Percentiles rank a stretch among this genome's conserved stretches.
These are phyloP conservation scores for Lucinisca nassula DNA, from an alignment of 2,888 invertebrate species.

Conservation along the genomic window DNA sequence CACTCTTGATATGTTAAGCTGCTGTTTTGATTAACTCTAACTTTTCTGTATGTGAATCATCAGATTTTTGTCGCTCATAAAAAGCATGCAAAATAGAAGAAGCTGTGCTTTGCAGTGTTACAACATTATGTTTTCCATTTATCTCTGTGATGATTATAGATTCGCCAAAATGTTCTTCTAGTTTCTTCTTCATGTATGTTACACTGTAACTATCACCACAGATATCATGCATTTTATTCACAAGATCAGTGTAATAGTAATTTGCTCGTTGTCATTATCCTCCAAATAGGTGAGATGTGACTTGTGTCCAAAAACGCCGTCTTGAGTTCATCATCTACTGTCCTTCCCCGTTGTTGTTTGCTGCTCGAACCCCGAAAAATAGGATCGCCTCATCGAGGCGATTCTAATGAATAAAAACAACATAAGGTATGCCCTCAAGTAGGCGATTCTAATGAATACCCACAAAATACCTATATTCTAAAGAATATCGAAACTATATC, in stretches of 20 bases:
- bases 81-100: slow-evolving; percentile 53
- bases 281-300: slow-evolving; percentile 27
- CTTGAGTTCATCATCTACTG: background rate
- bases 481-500: no score
- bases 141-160: slow-evolving; percentile 61
- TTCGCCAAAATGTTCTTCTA: slow-evolving; percentile 66
- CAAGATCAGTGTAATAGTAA: slow-evolving; percentile 43
- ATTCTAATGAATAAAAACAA: no score
- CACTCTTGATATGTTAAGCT: slow-evolving; percentile 70
- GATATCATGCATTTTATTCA: slow-evolving; percentile 38
- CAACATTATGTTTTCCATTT: slow-evolving; percentile 63
- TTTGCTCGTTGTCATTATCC: slow-evolving; percentile 48
- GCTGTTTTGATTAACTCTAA: slow-evolving; percentile 67
- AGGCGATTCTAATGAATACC: no score
- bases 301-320: background rate
- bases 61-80: slow-evolving; percentile 29
- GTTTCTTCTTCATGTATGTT: slow-evolving; percentile 61
- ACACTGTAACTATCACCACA: slow-evolving; percentile 20
- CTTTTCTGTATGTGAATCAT: slow-evolving; percentile 50
- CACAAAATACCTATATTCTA: no score
- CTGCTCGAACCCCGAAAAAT: background rate
- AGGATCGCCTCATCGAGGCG: no score
- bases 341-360: background rate
- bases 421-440: no score
- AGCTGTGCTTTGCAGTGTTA: slow-evolving; percentile 63